Evolutionary conservation across 2,797 vertebrate species (phyloP), one percentile per base, ranked within the genome.

Genomic region (Basileuterus tristriatus): DNA sequence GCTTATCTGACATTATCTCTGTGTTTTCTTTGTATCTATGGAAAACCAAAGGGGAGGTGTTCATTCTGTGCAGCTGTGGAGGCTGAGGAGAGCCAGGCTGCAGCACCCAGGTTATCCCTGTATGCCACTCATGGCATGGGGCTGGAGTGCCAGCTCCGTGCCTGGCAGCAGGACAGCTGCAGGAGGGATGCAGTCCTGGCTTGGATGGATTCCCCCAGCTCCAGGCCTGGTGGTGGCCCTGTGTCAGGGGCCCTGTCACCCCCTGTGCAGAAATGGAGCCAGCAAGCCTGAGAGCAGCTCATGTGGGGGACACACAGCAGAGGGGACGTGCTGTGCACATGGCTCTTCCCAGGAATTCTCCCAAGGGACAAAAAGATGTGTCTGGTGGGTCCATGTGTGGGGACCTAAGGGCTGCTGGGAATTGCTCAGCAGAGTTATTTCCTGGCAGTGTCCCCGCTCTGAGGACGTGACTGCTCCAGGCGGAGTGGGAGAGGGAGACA

Each of bases 121-220:
- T 1, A 15, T n/a, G 46, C n/a, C 11, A 4, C 58, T 32, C 15
- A 11, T 24, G 30, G 69, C 88, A 9, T 0, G 2, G 52, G 62
- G 62, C 62, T 67, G 14, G 0, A 0, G 8, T 24, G 53, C 37
- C 11, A 2, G 15, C n/a, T n/a, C 72, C 0, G 0, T 8, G 49
- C 77, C 56, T 22, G 50, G 39, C 36, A 39, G 26, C 43, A 0
- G 0, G 21, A 49, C 20, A 17, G 70, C 50, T 24, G 47, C 47
- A 49, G 41, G 34, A 69, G 81, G 30, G 32, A 52, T 26, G 27
- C 2, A 23, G 47, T 18, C 11, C 27, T 36, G 59, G 34, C 22
- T 78, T 2, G 1, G 46, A n/a, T 41, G 59, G 11, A 34, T 26
- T 71, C 32, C 46, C 41, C 55, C 0, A 0, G 4, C 18, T 52